phyloP scores from a whole-genome alignment of 2,888 invertebrate genomes.

The Dasysyrphus tricinctus region DNA sequence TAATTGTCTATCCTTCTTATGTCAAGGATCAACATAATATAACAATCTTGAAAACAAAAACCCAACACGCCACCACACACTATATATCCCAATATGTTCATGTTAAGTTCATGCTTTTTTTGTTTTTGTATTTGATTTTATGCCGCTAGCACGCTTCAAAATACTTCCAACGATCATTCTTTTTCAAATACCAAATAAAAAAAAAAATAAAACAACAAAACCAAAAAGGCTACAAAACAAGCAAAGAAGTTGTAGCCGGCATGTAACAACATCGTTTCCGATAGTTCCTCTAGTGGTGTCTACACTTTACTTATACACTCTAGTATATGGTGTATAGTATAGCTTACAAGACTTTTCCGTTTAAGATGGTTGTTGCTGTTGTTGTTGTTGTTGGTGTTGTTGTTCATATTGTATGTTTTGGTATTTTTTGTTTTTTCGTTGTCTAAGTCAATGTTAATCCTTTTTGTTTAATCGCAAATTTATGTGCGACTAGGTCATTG shows the following conservation, averaged over 20 bases:
- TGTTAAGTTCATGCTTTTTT: slow-evolving; percentile 38
- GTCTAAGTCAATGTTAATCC: slow-evolving; percentile 37
- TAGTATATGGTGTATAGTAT: background rate
- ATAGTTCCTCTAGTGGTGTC: slow-evolving; percentile 65
- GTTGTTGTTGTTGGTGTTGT: background rate
- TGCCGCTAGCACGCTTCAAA: slow-evolving; percentile 56
- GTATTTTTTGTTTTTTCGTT: background rate
- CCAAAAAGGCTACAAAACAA: slow-evolving; percentile 48
- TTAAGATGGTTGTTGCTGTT: slow-evolving; percentile 59
- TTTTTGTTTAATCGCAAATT: slow-evolving; percentile 70
- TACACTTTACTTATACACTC: slow-evolving; percentile 54
- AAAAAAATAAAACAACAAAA: slow-evolving; percentile 25
- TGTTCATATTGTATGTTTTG: background rate
- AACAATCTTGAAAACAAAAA: slow-evolving; percentile 6
- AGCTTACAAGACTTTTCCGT: slow-evolving; percentile 63
- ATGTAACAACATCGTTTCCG: slow-evolving; percentile 68
- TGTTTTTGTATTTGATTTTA: slow-evolving; percentile 21
- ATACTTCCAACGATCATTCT: slow-evolving; percentile 48
- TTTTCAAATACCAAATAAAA: background rate
- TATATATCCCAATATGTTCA: slow-evolving; percentile 39
- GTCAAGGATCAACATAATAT: slow-evolving; percentile 17
- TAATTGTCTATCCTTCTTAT: background rate
- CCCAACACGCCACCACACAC: slow-evolving; percentile 12
- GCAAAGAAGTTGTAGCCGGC: slow-evolving; percentile 71
- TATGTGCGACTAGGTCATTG: slow-evolving; percentile 71